Evolutionary conservation across 37 sponge, comb jelly and placozoan genomes (phyloP).

Genomic region (Mnemiopsis leidyi): DNA sequence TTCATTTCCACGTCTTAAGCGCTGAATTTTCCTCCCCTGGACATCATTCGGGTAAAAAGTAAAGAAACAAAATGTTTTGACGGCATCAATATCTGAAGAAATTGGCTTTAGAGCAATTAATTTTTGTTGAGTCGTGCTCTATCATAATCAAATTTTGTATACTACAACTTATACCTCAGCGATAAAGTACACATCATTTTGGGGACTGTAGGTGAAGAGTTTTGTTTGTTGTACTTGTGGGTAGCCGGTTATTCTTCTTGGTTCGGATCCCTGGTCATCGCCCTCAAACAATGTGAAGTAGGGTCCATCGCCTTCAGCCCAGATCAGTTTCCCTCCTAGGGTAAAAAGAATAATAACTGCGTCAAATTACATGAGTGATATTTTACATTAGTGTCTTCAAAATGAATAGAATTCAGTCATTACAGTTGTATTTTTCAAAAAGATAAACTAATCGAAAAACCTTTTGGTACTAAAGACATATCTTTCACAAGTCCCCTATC

Average conservation of each 20-base stretch:
- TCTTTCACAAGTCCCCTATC: background rate
- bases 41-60: too few relatives aligned
- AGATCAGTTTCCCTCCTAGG: background rate
- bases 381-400: too few relatives aligned
- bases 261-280: background rate
- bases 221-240: background rate
- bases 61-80: too few relatives aligned
- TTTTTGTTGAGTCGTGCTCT: too few relatives aligned
- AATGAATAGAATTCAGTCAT: too few relatives aligned
- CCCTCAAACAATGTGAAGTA: background rate
- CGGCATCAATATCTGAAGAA: too few relatives aligned
- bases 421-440: too few relatives aligned
- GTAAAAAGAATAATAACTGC: too few relatives aligned
- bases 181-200: background rate
- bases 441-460: background rate
- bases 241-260: constrained; percentile 1
- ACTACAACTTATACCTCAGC: background rate
- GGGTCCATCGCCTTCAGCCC: constrained; percentile 6
- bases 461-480: background rate
- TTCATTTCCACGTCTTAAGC: background rate
- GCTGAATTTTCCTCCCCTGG: background rate
- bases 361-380: too few relatives aligned
- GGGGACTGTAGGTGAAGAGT: background rate
- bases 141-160: too few relatives aligned
- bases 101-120: too few relatives aligned